phyloP scores from a whole-genome alignment of 92 coral and sea anemone species.

The Zoanthus sociatus region DNA sequence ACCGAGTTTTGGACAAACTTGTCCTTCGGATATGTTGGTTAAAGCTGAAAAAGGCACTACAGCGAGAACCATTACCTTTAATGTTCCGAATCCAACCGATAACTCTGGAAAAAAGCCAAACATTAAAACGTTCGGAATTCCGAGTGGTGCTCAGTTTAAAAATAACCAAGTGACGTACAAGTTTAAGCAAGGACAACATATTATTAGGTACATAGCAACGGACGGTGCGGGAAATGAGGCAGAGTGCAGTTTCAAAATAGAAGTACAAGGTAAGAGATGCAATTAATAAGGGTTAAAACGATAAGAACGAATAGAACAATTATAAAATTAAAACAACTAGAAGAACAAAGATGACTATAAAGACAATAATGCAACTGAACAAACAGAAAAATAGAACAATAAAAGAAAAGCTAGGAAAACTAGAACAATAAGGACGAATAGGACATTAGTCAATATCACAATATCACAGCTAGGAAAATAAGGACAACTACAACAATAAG shows the following conservation, averaged over 20 bases:
- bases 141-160: conserved; percentile 45
- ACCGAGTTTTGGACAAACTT: conserved; percentile 48
- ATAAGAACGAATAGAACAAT: too few relatives aligned
- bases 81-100: conserved; percentile 42
- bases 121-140: conserved; percentile 48
- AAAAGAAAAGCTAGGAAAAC: too few relatives aligned
- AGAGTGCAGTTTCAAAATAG: conserved; percentile 57
- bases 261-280: conserved; percentile 44
- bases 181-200: conserved; percentile 64
- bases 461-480: too few relatives aligned
- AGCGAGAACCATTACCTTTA: conserved; percentile 23
- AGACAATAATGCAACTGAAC: too few relatives aligned
- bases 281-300: too few relatives aligned
- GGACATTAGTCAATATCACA: too few relatives aligned
- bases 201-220: conserved; percentile 58
- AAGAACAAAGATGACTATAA: too few relatives aligned
- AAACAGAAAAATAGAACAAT: too few relatives aligned
- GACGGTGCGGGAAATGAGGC: conserved; percentile 64
- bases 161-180: background rate
- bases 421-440: too few relatives aligned
- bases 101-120: conserved; percentile 49
- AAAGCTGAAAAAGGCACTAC: conserved; percentile 43
- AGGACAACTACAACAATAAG: too few relatives aligned
- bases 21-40: conserved; percentile 35
- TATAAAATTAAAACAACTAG: too few relatives aligned